Evolutionary conservation across 2,888 invertebrate species (phyloP).

Genomic region (Chrysolina oricalcia): DNA sequence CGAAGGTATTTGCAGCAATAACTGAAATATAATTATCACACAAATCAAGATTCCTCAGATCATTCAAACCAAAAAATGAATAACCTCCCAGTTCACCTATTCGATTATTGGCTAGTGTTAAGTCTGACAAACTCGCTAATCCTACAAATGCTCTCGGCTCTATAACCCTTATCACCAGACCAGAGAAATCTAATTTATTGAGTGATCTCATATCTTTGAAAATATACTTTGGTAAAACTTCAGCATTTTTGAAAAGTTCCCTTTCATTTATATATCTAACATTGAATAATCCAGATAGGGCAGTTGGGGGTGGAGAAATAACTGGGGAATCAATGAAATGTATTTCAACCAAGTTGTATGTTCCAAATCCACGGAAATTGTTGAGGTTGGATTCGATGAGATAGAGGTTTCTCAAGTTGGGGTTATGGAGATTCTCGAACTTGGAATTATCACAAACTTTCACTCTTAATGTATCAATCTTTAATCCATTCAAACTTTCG

Average conservation of each 20-base stretch:
- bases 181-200: constrained; percentile 20
- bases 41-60: constrained; percentile 22
- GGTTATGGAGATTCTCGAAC: constrained; percentile 1
- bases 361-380: constrained; percentile 1
- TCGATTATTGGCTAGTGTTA: constrained; percentile 9
- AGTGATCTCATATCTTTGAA: constrained; percentile 35
- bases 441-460: constrained; percentile 12
- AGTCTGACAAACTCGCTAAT: constrained; percentile 16
- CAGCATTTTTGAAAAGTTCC: constrained; percentile 12
- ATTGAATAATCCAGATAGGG: constrained; percentile 27
- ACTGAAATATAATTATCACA: constrained; percentile 29
- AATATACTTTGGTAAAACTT: constrained; percentile 9
- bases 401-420: constrained; percentile 25
- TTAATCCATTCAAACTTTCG: constrained; percentile 25
- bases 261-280: constrained; percentile 13
- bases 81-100: background rate
- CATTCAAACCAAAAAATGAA: constrained; percentile 29
- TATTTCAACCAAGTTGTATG: constrained; percentile 25
- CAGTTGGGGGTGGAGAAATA: background rate
- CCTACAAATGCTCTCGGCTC: constrained; percentile 36
- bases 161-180: constrained; percentile 11
- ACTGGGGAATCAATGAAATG: constrained; percentile 23
- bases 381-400: constrained; percentile 30
- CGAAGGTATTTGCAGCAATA: background rate
- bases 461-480: constrained; percentile 20